Conservation (phyloP, 2,888 invertebrate species). For the Euzetes globulus region DNA sequence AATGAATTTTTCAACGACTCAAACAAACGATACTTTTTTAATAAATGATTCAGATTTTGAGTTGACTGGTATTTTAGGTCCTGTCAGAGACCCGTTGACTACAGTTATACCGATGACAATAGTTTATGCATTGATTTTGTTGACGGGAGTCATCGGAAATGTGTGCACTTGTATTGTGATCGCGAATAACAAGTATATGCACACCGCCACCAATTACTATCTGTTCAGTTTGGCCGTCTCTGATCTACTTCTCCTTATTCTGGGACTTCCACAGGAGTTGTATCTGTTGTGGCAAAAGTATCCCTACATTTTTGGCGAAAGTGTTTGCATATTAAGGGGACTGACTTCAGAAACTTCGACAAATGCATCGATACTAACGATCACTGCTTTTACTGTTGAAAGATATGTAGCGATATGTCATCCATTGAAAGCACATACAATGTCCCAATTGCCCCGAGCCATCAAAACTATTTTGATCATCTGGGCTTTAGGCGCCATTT, state of each 20-base stretch:
- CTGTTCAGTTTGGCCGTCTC: conserved; percentile 71
- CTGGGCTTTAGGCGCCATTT: conserved; percentile 64
- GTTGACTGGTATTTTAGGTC: conserved; percentile 22
- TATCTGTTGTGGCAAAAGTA: conserved; percentile 49
- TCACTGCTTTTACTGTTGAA: conserved; percentile 79
- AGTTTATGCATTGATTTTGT: conserved; percentile 60
- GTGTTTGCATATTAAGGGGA: conserved; percentile 66
- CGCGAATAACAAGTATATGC: conserved; percentile 66
- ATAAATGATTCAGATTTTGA: background rate
- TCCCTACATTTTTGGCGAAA: conserved; percentile 58
- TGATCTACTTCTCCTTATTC: conserved; percentile 68
- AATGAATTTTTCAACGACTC: too few species aligned
- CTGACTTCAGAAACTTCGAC: conserved; percentile 71
- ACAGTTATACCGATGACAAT: conserved; percentile 53
- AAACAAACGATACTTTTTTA: background rate
- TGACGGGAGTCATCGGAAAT: conserved; percentile 62
- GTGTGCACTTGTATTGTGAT: conserved; percentile 73
- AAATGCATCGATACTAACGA: conserved; percentile 65
- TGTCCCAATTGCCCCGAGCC: conserved; percentile 73
- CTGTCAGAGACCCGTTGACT: conserved; percentile 35
- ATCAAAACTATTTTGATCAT: conserved; percentile 68
- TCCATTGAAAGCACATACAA: conserved; percentile 72
- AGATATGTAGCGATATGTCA: conserved; percentile 78
- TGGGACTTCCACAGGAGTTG: conserved; percentile 73
- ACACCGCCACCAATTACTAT: conserved; percentile 75